These are phyloP conservation scores for Zygogramma bicolorata DNA, from an alignment of 2,888 invertebrate species.

Conservation along the genomic window DNA sequence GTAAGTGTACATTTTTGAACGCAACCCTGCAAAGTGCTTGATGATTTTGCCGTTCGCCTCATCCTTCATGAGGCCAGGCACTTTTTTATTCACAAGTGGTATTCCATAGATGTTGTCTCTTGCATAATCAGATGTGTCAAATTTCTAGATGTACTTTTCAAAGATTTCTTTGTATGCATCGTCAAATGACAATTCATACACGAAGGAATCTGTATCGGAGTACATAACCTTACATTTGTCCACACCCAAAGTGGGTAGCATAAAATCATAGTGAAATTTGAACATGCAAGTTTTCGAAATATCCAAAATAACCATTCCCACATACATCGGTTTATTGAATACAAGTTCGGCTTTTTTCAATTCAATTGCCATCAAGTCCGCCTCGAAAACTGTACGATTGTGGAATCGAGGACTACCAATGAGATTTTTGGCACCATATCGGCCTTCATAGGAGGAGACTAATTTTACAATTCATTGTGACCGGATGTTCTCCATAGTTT, in stretches of 20 bases:
- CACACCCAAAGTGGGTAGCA: conserved; percentile 25
- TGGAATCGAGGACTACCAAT: conserved; percentile 36
- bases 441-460: conserved; percentile 47
- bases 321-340: conserved; percentile 44
- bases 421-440: conserved; percentile 42
- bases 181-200: conserved; percentile 46
- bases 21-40: conserved; percentile 52
- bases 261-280: conserved; percentile 44
- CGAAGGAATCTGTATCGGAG: conserved; percentile 31
- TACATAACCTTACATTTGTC: conserved; percentile 36
- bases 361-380: conserved; percentile 39
- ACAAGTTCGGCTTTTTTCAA: conserved; percentile 34
- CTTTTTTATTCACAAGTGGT: conserved; percentile 33
- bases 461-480: conserved; percentile 59
- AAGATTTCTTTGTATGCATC: conserved; percentile 41
- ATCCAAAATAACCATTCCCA: conserved; percentile 43
- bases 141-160: conserved; percentile 12
- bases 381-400: conserved; percentile 38
- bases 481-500: conserved; percentile 61
- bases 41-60: conserved; percentile 54
- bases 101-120: conserved; percentile 42
- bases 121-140: conserved; percentile 50
- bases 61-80: conserved; percentile 57
- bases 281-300: conserved; percentile 43
- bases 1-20: conserved; percentile 51